phyloP scores from a whole-genome alignment of 2,797 vertebrate genomes.

The Danio choprae region DNA sequence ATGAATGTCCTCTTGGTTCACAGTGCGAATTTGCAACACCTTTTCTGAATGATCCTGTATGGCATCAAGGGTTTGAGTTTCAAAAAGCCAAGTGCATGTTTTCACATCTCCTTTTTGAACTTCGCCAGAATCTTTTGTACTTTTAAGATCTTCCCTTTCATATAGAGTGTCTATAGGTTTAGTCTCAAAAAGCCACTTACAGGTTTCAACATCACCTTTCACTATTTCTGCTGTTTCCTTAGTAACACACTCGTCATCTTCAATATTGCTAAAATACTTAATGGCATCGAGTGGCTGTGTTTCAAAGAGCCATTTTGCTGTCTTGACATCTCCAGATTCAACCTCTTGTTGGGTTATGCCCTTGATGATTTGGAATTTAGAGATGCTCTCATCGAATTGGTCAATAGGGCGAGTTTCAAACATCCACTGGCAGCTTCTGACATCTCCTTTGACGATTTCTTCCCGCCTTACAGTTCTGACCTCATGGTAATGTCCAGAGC shows the following conservation, averaged over 20 bases:
- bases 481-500: constrained; percentile 88
- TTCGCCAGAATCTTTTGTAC: constrained; percentile 72
- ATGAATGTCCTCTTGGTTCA: constrained; percentile 85
- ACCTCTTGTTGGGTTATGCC: constrained; percentile 93
- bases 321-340: constrained; percentile 91
- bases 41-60: constrained; percentile 83
- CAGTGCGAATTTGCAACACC: constrained; percentile 77
- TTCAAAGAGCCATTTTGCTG: constrained; percentile 95
- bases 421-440: constrained; percentile 91
- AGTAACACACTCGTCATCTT: constrained; percentile 80
- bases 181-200: constrained; percentile 94
- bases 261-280: constrained; percentile 86
- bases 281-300: constrained; percentile 93
- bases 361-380: constrained; percentile 89
- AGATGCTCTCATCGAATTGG: constrained; percentile 88
- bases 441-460: constrained; percentile 91
- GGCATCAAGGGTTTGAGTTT: constrained; percentile 87
- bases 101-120: constrained; percentile 88
- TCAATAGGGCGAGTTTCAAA: constrained; percentile 94
- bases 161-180: constrained; percentile 89
- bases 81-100: constrained; percentile 92
- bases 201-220: constrained; percentile 91
- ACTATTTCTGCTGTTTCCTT: constrained; percentile 74
- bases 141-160: constrained; percentile 78
- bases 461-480: constrained; percentile 90